Base-by-base conservation (phyloP, 2,113 vertebrate genomes). In the Tichodroma muraria region DNA sequence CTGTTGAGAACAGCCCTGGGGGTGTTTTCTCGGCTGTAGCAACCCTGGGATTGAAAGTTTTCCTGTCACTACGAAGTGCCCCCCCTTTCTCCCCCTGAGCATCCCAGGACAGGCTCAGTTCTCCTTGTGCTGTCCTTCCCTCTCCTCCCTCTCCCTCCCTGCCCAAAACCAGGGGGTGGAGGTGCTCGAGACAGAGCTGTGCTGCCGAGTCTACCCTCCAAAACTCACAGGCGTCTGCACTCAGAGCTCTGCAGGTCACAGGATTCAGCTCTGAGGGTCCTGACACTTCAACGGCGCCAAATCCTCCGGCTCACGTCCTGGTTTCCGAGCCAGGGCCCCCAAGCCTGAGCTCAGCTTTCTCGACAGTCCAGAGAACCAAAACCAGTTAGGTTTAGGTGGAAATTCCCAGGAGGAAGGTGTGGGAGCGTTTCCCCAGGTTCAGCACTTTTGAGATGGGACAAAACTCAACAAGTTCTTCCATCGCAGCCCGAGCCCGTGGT, bases 361-460 rank as follows among this genome's bases (percentile, higher is more conserved):
- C 30, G 4, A 4, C 30, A 68, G 16, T 40, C 73, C 82, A 44
- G 57, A 71, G 81, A 71, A 42, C 12, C 54, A 71, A 88, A 94
- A 45, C 31, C 54, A 18, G 31, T 23, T 12, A 27, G 20, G 14
- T 76, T 79, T 3, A 24, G 52, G 0, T 63, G 92, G 94, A 93
- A 94, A 93, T 75, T 87, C 81, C 94, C 92, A 59, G 60, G n/a
- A 70, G 25, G 53, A n/a, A n/a, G n/a, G n/a, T n/a, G n/a, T n/a
- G n/a, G 57, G 47, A 93, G 70, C 14, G 0, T 78, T 49, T 49
- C n/a, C 16, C 11, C 56, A 2, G 3, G 14, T 52, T 93, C 93
- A 92, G 88, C 91, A 53, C n/a, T 85, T 92, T 37, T 53, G 85
- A 85, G 70, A 54, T 7, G 7, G 33, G 75, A 56, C 73, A 71